Evolutionary conservation across 2,888 invertebrate genomes (phyloP).

Genomic region (Dinocampus coccinellae): DNA sequence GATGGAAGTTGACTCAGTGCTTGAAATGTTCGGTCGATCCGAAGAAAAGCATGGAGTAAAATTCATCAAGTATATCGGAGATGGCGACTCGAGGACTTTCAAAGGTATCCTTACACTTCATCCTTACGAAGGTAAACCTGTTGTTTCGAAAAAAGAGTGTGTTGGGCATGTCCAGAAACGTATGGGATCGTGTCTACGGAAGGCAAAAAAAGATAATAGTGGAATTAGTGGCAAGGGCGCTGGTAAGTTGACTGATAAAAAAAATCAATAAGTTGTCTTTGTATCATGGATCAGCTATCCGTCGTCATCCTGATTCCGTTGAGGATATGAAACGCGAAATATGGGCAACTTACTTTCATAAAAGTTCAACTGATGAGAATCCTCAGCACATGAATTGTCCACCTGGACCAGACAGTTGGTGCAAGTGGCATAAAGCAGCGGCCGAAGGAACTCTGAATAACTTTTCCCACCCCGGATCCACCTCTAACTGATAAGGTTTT

Average conservation of each 20-base stretch:
- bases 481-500: background rate
- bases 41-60: slow-evolving; percentile 27
- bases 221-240: slow-evolving; percentile 23
- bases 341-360: slow-evolving; percentile 22
- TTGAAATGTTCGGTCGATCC: slow-evolving; percentile 32
- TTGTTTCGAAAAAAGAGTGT: slow-evolving; percentile 28
- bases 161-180: slow-evolving; percentile 34
- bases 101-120: slow-evolving; percentile 11
- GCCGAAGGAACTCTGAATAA: slow-evolving; percentile 1
- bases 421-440: slow-evolving; percentile 12
- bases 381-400: slow-evolving; percentile 20
- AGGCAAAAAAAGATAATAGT: slow-evolving; percentile 22
- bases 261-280: too few species aligned
- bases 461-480: background rate
- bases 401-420: slow-evolving; percentile 15
- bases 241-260: slow-evolving; percentile 22
- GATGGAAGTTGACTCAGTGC: slow-evolving; percentile 40
- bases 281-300: slow-evolving; percentile 31
- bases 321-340: slow-evolving; percentile 15
- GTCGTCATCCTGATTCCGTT: slow-evolving; percentile 21
- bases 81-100: slow-evolving; percentile 35
- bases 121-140: slow-evolving; percentile 13
- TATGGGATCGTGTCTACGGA: slow-evolving; percentile 28
- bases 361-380: slow-evolving; percentile 12
- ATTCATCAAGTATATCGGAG: slow-evolving; percentile 30